Percentiles rank a stretch among this genome's conserved stretches.
Evolutionary conservation across 2,888 invertebrate species (phyloP).

Genomic region (Leptopterna dolabrata): DNA sequence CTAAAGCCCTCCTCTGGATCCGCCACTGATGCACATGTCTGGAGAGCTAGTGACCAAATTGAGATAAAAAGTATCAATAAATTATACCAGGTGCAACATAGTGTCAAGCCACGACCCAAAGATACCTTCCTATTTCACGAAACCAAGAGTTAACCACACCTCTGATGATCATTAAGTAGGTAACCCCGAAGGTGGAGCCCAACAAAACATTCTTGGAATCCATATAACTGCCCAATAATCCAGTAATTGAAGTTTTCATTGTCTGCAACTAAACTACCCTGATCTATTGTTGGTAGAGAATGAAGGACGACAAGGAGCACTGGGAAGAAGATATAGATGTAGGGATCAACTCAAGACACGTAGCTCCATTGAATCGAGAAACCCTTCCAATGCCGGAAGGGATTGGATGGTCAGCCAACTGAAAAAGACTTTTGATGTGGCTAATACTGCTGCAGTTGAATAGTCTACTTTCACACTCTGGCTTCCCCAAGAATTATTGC

Average conservation of each 20-base stretch:
- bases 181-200: background rate
- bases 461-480: too few species aligned
- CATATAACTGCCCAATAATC: background rate
- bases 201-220: background rate
- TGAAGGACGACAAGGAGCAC: background rate
- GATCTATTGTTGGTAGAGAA: background rate
- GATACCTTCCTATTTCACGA: too few species aligned
- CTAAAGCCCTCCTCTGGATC: too few species aligned
- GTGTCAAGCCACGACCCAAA: too few species aligned
- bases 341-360: background rate
- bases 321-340: background rate
- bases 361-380: constrained; percentile 4
- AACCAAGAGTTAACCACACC: background rate
- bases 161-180: background rate
- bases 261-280: background rate
- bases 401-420: background rate
- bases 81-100: too few species aligned
- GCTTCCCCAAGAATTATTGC: too few species aligned
- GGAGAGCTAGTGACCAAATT: too few species aligned
- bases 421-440: background rate
- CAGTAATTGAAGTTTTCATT: background rate
- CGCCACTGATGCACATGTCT: too few species aligned
- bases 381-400: background rate
- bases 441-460: background rate
- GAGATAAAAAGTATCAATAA: too few species aligned